Percentiles rank a stretch among this genome's conserved stretches.
Evolutionary conservation across 2,797 vertebrate genomes (phyloP).

Genomic region (Hirundo rustica): DNA sequence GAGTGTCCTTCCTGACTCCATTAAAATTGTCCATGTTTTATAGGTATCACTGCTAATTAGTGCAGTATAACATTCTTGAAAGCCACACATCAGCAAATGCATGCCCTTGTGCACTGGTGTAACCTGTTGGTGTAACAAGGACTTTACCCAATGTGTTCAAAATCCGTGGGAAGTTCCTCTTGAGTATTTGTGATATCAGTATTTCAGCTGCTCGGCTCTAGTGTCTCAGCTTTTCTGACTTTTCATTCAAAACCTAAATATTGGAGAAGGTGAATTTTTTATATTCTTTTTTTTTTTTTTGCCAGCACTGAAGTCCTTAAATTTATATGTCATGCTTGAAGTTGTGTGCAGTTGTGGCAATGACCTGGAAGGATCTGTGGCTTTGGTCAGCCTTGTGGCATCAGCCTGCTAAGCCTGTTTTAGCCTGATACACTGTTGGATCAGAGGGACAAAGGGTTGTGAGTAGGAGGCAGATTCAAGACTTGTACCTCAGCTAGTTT

Average conservation of each 20-base stretch:
- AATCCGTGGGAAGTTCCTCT: not conserved
- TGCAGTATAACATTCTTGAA: not conserved
- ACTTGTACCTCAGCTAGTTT: not conserved
- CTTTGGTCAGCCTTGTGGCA: not conserved
- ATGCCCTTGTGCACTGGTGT: not conserved
- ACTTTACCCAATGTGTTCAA: not conserved
- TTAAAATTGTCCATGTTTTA: not conserved
- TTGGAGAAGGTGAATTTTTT: not conserved
- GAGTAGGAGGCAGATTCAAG: not conserved
- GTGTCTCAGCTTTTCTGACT: not conserved
- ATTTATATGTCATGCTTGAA: not conserved
- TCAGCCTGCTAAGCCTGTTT: not conserved
- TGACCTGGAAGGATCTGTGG: not conserved
- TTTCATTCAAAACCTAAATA: not conserved
- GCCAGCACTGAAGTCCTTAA: not conserved
- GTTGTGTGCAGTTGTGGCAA: not conserved
- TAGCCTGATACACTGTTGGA: not conserved
- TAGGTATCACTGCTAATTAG: not conserved
- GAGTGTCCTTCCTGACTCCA: not conserved
- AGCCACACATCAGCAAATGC: not conserved
- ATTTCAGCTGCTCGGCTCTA: not conserved
- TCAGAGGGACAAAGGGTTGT: not conserved
- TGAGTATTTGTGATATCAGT: not conserved
- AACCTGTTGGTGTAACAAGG: not conserved
- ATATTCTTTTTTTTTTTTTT: not conserved